Evolutionary conservation across 35 echinoderm and acorn worm species (phyloP).

Genomic region (Antedon bifida): DNA sequence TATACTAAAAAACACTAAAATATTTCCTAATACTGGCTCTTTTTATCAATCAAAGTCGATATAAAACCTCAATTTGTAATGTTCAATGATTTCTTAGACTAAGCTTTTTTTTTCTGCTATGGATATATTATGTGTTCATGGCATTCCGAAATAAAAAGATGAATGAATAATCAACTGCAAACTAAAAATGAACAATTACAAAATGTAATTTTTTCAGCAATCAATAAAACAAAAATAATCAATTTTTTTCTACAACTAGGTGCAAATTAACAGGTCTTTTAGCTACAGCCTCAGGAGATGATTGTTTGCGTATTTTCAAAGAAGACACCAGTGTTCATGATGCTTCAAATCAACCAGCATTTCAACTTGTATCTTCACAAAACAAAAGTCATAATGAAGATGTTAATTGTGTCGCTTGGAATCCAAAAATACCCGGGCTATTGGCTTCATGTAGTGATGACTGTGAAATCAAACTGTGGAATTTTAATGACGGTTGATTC

Average conservation of each 20-base stretch:
- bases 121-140: too few species aligned
- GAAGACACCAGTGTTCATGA: conserved; percentile 46
- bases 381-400: conserved; percentile 64
- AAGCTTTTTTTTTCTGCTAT: too few species aligned
- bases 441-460: conserved; percentile 86
- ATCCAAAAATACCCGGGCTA: conserved; percentile 56
- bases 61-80: too few species aligned
- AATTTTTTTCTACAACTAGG: conserved; percentile 17
- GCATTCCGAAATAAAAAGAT: too few species aligned
- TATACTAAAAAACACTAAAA: too few species aligned
- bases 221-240: not conserved
- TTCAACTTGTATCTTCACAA: conserved; percentile 24
- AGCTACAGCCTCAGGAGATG: conserved; percentile 73
- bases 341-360: conserved; percentile 43
- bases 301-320: conserved; percentile 65
- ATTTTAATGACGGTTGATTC: not conserved
- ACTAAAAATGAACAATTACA: too few species aligned
- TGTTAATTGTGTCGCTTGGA: conserved; percentile 76
- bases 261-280: conserved; percentile 69
- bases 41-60: too few species aligned
- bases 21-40: too few species aligned
- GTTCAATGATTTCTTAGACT: too few species aligned
- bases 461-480: conserved; percentile 65
- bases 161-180: too few species aligned
- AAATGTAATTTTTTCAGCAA: not conserved